A percentile compares a stretch with the other conserved stretches of the same genome.
Conservation (phyloP, 1,140 invertebrate genomes). For the Drosophila asahinai region DNA sequence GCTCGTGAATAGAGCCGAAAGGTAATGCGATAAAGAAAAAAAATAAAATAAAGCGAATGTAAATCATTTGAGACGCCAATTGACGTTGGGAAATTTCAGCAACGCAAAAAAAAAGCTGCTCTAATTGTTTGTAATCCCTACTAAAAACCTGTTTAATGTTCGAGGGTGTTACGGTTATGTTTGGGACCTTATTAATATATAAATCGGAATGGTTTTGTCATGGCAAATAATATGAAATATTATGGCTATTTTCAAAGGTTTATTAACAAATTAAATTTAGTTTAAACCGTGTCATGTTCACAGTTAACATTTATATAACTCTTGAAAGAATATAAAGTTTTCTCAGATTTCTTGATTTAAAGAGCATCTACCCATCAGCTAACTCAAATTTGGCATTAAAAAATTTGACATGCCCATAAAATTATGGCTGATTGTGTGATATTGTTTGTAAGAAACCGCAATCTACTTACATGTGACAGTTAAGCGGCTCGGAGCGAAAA, state of each 20-base stretch:
- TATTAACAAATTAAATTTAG: neutral
- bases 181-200: neutral
- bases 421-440: conserved; percentile 8
- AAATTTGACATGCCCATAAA: conserved; percentile 18
- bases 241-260: neutral
- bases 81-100: conserved; percentile 43
- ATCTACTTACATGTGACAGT: conserved; percentile 65
- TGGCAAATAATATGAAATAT: no score
- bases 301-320: neutral
- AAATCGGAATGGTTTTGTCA: neutral
- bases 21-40: conserved; percentile 12
- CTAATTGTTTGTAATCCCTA: conserved; percentile 71
- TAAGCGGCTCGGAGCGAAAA: conserved; percentile 38
- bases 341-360: neutral
- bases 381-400: neutral
- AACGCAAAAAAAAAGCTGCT: conserved; percentile 62
- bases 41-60: conserved; percentile 43
- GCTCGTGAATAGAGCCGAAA: conserved; percentile 16
- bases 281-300: neutral
- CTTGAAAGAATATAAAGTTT: no score
- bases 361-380: neutral
- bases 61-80: conserved; percentile 49
- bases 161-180: conserved; percentile 2
- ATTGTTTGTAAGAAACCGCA: conserved; percentile 41
- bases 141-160: conserved; percentile 21